A percentile compares a stretch with the other conserved stretches of the same genome.
phyloP scores from a whole-genome alignment of 1,140 invertebrate species.

The Zaprionus lachaisei region DNA sequence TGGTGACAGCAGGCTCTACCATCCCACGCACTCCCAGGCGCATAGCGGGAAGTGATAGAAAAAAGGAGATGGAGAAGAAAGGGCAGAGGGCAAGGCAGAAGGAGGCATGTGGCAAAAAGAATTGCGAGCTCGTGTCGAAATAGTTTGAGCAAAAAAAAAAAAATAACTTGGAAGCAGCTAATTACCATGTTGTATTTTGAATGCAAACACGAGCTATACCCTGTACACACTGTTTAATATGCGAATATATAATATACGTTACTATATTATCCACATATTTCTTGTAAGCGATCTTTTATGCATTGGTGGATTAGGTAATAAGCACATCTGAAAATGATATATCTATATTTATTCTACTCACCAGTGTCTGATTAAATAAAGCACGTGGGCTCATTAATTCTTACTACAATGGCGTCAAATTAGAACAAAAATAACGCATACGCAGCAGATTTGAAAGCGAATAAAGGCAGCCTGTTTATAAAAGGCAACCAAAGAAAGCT shows the following conservation, averaged over 20 bases:
- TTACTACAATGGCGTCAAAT: too few relatives aligned
- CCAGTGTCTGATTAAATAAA: neutral
- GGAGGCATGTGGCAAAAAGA: slow-evolving; percentile 6
- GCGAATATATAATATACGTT: too few relatives aligned
- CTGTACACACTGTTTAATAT: neutral
- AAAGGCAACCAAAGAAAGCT: neutral
- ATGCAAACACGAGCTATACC: neutral
- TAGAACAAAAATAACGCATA: neutral
- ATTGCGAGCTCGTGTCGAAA: slow-evolving; percentile 9
- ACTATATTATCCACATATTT: too few relatives aligned
- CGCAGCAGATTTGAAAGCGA: neutral
- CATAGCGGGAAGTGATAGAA: neutral
- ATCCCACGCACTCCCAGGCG: slow-evolving; percentile 21
- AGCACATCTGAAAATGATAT: too few relatives aligned
- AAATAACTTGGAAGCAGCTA: slow-evolving; percentile 13
- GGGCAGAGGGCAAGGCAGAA: neutral
- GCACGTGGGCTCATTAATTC: neutral
- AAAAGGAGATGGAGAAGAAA: neutral
- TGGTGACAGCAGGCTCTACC: neutral
- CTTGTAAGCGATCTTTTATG: too few relatives aligned
- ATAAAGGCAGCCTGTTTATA: neutral
- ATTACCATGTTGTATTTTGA: neutral
- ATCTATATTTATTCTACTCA: too few relatives aligned
- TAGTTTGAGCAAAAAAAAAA: slow-evolving; percentile 24
- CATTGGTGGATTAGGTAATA: too few relatives aligned